These are phyloP conservation scores for Leptinotarsa peninsularis DNA, from an alignment of 2,888 invertebrate genomes.

Conservation along the genomic window DNA sequence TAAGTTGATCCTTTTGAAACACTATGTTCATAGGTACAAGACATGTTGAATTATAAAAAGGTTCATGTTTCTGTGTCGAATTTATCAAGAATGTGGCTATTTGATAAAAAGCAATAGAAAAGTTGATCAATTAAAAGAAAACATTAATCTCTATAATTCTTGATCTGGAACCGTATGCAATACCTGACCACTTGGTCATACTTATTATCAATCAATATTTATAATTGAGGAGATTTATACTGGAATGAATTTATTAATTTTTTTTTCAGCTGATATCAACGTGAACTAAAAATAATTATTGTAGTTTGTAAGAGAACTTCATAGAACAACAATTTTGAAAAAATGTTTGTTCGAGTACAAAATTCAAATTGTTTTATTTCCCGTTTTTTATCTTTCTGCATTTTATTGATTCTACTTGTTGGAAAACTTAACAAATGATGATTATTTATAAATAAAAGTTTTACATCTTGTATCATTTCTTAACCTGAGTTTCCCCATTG, in stretches of 20 bases:
- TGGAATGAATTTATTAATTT: neutral
- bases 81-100: too few species aligned
- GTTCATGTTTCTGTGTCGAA: too few species aligned
- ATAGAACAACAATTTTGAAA: constrained; percentile 46
- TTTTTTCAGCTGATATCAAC: constrained; percentile 66
- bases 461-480: constrained; percentile 24
- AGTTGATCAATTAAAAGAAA: too few species aligned
- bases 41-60: too few species aligned
- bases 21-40: too few species aligned
- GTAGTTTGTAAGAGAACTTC: constrained; percentile 43
- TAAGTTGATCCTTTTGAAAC: too few species aligned
- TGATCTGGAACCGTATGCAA: too few species aligned
- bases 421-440: constrained; percentile 33
- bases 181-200: too few species aligned
- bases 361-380: constrained; percentile 48
- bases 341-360: constrained; percentile 54
- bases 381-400: constrained; percentile 37
- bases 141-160: too few species aligned
- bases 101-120: too few species aligned
- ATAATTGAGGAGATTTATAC: too few species aligned
- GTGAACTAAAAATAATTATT: constrained; percentile 58
- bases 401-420: constrained; percentile 39
- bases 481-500: constrained; percentile 24
- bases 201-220: too few species aligned
- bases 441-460: constrained; percentile 35